These are phyloP conservation scores for Parapristionchus giblindavisi DNA, from an alignment of 2,888 invertebrate genomes.

Conservation along the genomic window DNA sequence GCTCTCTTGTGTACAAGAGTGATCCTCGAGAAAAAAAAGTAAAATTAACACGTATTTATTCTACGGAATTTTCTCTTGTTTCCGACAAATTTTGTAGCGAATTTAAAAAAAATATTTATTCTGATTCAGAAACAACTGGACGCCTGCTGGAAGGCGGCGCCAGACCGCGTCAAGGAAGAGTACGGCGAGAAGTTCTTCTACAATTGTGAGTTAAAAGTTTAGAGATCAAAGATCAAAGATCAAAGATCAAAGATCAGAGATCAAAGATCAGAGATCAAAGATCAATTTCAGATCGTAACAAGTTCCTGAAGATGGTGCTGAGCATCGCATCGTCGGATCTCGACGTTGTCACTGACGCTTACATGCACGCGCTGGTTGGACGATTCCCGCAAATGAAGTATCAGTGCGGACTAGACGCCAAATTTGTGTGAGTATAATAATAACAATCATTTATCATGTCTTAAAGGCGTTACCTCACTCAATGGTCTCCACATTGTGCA, in stretches of 20 bases:
- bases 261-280: too few species aligned
- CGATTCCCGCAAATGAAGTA: neutral
- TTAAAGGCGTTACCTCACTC: too few species aligned
- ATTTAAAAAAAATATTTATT: neutral
- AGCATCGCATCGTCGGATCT: too few species aligned
- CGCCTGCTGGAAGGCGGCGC: constrained; percentile 45
- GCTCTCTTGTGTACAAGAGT: too few species aligned
- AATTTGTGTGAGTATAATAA: neutral
- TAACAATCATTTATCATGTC: too few species aligned
- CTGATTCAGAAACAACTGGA: constrained; percentile 37
- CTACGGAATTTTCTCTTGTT: neutral
- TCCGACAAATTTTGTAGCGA: too few species aligned
- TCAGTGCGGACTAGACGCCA: neutral
- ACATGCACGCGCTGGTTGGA: constrained; percentile 50
- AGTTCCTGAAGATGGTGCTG: too few species aligned
- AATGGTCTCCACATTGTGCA: too few species aligned
- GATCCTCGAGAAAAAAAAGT: too few species aligned
- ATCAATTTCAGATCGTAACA: too few species aligned
- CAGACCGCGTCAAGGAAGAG: constrained; percentile 42
- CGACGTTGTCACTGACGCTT: constrained; percentile 44
- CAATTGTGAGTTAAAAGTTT: constrained; percentile 22
- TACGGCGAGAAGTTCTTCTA: constrained; percentile 50
- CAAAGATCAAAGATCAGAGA: neutral
- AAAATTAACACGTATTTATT: neutral
- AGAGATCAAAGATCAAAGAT: neutral